Percentiles rank a stretch among this genome's conserved stretches.
Conservation (phyloP, 2,797 vertebrate genomes). For the Argyrosomus regius region DNA sequence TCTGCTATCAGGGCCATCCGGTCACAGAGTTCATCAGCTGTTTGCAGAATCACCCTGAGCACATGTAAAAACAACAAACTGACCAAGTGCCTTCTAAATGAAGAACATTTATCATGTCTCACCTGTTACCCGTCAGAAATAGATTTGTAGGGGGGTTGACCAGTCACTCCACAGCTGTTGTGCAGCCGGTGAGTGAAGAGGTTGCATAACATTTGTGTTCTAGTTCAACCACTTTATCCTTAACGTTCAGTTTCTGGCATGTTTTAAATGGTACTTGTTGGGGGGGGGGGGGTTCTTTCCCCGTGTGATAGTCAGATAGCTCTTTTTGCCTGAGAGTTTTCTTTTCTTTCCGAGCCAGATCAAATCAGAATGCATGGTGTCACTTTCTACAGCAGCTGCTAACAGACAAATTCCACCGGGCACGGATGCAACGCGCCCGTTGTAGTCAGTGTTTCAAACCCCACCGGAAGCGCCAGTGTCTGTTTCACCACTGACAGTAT, state of each 20-base stretch:
- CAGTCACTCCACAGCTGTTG: constrained; percentile 51
- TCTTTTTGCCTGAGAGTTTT: constrained; percentile 24
- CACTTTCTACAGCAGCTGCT: constrained; percentile 11
- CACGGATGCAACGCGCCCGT: too few species aligned
- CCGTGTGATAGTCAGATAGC: background rate
- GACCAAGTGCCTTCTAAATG: constrained; percentile 71
- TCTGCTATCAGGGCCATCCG: constrained; percentile 92
- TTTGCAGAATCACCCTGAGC: constrained; percentile 96
- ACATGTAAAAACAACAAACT: constrained; percentile 84
- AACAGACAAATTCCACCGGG: too few species aligned
- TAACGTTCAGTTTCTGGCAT: constrained; percentile 17
- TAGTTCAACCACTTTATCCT: constrained; percentile 43
- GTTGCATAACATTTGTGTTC: constrained; percentile 27
- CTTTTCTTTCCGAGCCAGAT: background rate
- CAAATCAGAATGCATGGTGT: constrained; percentile 49
- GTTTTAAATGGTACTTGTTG: constrained; percentile 29
- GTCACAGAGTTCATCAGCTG: constrained; percentile 92
- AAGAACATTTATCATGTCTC: constrained; percentile 42
- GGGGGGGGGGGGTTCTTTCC: background rate
- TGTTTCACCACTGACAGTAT: too few species aligned
- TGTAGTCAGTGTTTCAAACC: too few species aligned
- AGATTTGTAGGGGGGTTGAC: background rate
- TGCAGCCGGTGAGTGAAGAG: constrained; percentile 8
- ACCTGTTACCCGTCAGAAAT: constrained; percentile 12
- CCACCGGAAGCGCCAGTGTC: too few species aligned